Base-by-base conservation (phyloP, 2,888 invertebrate genomes). In the Hypolimnas misippus region DNA sequence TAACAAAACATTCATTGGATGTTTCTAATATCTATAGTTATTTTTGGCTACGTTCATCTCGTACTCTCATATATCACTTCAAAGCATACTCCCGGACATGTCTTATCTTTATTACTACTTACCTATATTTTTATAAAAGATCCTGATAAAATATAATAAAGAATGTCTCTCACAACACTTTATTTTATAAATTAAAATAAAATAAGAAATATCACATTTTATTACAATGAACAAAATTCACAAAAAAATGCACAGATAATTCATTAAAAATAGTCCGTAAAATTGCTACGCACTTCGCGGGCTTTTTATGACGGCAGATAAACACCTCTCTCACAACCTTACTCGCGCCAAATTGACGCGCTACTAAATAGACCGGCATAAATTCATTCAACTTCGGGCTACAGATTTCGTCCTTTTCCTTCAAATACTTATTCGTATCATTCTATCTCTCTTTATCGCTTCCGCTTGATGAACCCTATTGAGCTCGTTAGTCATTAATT, bases 401-500 rank as follows among this genome's bases (percentile, higher is more conserved):
- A 77, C 74, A 68, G 51, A 60, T 50, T 58, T 77, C 64, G 63
- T 86, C 86, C 70, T 75, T 73, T 68, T 87, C 78, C 16, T 63
- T 66, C 80, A 46, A 35, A 49, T 6, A 51, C 38, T 8, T 66
- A 68, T 33, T 53, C 25, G 55, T 38, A 75, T 82, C 56, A 16
- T 35, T 60, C 63, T 65, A 61, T 86, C 85, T 70, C 81, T 44
- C 58, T 87, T 75, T 50, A 72, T 68, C 84, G 85, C 89, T 89
- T 90, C 91, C 91, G 90, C 91, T 79, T 89, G 89, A 92, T 86
- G 89, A 88, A 89, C 88, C 87, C 91, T 89, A 91, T 90, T 90
- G 89, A 89, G 91, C 91, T 92, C 88, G 91, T 91, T 92, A 91
- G 90, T 90, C 88, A 91, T 91, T 92, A 90, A 91, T 92, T 91